phyloP scores from a whole-genome alignment of 2,113 vertebrate genomes.

The Neopipo cinnamomea region DNA sequence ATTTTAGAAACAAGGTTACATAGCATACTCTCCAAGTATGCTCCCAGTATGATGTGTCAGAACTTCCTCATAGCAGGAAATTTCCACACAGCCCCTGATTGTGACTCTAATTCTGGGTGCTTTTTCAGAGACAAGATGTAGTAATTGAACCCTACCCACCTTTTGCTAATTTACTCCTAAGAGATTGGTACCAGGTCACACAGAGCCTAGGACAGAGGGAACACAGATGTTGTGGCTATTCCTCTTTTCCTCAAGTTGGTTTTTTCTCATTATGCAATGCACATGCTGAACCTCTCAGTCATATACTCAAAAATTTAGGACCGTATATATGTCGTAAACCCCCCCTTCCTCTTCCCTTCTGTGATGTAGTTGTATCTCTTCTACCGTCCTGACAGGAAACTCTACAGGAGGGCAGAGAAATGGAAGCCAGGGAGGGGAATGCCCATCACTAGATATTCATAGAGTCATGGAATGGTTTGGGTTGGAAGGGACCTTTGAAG shows the following conservation, averaged over 20 bases:
- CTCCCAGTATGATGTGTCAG: not conserved
- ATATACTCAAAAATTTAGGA: not conserved
- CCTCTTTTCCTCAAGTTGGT: not conserved
- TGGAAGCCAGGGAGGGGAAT: not conserved
- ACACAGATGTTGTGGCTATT: not conserved
- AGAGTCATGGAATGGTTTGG: not conserved
- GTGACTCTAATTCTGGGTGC: not conserved
- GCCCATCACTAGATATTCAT: not conserved
- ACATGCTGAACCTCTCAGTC: not conserved
- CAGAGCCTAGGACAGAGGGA: not conserved
- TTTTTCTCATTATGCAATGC: not conserved
- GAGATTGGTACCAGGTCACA: not conserved
- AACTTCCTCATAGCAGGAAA: not conserved
- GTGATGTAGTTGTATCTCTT: accelerated
- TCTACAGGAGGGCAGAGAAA: not conserved
- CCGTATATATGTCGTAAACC: accelerated
- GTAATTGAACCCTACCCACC: not conserved
- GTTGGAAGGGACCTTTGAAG: not conserved
- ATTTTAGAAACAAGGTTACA: not conserved
- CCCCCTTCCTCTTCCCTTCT: not conserved
- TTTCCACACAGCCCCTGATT: not conserved
- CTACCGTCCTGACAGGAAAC: not conserved
- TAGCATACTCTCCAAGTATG: not conserved
- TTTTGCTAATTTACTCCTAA: not conserved
- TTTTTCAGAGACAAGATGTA: not conserved